phyloP scores from a whole-genome alignment of 2,113 vertebrate species.

The Choloepus hoffmanni region DNA sequence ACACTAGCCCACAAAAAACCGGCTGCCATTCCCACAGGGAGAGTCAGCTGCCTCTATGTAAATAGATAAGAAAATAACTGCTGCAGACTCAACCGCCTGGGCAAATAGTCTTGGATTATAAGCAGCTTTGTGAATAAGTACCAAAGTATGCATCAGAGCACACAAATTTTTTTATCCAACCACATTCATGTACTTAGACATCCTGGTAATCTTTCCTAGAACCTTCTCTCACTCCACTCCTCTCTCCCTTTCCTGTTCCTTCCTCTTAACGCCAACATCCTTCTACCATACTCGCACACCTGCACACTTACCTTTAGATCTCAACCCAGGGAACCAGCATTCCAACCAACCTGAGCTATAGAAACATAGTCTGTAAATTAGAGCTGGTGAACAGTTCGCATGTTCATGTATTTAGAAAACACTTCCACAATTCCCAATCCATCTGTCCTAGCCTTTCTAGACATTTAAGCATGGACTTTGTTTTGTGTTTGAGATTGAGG shows the following conservation, averaged over 20 bases:
- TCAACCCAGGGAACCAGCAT: neutral
- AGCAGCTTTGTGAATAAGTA: constrained; percentile 54
- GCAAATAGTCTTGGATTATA: constrained; percentile 65
- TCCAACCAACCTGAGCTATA: neutral
- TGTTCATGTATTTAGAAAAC: neutral
- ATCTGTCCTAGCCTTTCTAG: neutral
- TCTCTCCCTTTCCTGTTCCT: neutral
- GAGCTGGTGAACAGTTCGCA: neutral
- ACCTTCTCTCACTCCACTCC: neutral
- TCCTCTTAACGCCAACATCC: neutral
- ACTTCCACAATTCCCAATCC: neutral
- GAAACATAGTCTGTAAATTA: neutral
- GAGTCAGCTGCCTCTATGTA: constrained; percentile 68
- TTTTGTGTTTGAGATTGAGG: neutral
- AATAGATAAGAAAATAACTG: constrained; percentile 76
- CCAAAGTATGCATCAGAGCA: constrained; percentile 20
- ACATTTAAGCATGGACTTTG: constrained; percentile 13
- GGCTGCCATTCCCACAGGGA: constrained; percentile 55
- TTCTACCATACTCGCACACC: neutral
- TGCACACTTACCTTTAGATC: neutral
- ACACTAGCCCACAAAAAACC: neutral
- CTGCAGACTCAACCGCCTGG: constrained; percentile 23
- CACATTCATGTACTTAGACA: constrained; percentile 32
- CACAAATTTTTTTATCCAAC: neutral
- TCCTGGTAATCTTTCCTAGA: neutral